Conservation (phyloP, 2,797 vertebrate species). For the Taenioides sp. region DNA sequence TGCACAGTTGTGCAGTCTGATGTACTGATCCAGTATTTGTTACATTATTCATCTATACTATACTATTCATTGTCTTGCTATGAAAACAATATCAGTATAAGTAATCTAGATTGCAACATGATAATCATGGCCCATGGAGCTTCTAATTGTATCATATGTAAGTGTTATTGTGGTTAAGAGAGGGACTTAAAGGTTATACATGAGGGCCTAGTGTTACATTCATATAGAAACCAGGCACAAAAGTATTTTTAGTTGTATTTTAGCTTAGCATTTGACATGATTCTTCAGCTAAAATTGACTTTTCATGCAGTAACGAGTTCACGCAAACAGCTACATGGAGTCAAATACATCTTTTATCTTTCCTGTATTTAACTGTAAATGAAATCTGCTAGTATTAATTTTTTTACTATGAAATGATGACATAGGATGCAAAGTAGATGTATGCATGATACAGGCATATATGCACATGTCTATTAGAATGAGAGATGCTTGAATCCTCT, state of each 20-base stretch:
- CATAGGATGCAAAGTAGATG: not conserved
- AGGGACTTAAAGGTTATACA: not conserved
- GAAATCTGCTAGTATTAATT: slow-evolving; percentile 22
- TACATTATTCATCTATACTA: slow-evolving; percentile 6
- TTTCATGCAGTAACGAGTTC: not conserved
- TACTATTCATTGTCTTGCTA: not conserved
- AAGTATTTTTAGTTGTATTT: slow-evolving; percentile 1
- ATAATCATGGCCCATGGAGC: not conserved
- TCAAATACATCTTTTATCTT: not conserved
- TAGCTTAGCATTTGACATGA: not conserved
- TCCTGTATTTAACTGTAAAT: not conserved
- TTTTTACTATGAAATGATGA: slow-evolving; percentile 6
- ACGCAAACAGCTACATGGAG: not conserved
- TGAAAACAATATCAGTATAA: not conserved
- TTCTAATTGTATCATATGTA: not conserved
- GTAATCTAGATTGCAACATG: not conserved
- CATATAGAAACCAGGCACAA: not conserved
- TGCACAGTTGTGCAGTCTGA: not conserved
- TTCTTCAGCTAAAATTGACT: not conserved
- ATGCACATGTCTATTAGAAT: slow-evolving; percentile 24
- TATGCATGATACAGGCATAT: slow-evolving; percentile 34
- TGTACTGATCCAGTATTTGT: slow-evolving; percentile 10
- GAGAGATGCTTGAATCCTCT: slow-evolving; percentile 39
- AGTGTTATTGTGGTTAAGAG: not conserved
- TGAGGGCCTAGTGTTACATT: not conserved